Base-by-base conservation (phyloP, 2,113 vertebrate genomes). In the Urocynchramus pylzowi region DNA sequence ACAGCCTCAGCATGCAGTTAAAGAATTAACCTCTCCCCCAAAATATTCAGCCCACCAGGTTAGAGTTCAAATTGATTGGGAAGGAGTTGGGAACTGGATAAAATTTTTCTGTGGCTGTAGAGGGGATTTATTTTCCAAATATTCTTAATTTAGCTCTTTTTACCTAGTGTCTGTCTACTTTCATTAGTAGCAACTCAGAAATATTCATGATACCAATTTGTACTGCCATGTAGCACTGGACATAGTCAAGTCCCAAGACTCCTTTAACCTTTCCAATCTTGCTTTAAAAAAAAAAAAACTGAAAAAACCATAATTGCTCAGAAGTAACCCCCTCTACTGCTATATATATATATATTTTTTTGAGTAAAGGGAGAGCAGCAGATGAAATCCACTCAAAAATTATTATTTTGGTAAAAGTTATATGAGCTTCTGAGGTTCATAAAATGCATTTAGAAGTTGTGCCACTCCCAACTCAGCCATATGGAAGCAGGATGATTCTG, bases 321-420 rank as follows among this genome's bases (percentile, higher is more conserved):
- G 13, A 79, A 83, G 17, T 0, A 0, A 28, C 4, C 4, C 11
- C 7, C 5, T 49, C 26, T 64, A 79, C 60, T 4, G 2, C 3
- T 52, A 10, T 16, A 11, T 35, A 26, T 49, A 30, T 83, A 22
- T 59, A 33, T 67, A n/a, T 83, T 24, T 10, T 85, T 75, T 85
- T 82, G 26, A 73, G 6, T 74, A 85, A 78, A 71, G 26, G 30
- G 23, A 50, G 23, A 80, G 26, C 39, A 83, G 42, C 15, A 70
- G 23, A 52, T 49, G 4, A 64, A 91, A 83, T 83, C 41, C 13
- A 56, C 6, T 31, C 15, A 89, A 42, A 76, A 84, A 26, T 28
- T 27, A 33, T 39, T 56, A 31, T 56, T 92, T 74, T 73, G 16
- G 9, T n/a, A 53, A 61, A 61, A 86, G 18, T 4, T 76, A 6